Conservation (phyloP, 2,888 invertebrate species). For the Clitarchus hookeri region DNA sequence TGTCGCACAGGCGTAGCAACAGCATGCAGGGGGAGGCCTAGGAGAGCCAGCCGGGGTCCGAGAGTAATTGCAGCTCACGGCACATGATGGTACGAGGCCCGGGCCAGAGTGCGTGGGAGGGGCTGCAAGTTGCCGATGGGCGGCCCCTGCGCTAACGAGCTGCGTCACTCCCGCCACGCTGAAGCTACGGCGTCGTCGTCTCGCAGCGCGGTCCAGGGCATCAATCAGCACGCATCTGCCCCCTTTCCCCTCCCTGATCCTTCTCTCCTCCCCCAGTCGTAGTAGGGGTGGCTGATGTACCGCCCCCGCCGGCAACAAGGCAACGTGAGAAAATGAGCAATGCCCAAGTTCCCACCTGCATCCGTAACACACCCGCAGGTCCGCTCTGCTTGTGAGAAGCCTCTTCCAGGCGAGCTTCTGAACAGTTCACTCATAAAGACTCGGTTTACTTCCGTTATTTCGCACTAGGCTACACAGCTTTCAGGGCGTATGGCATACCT, state of each 20-base stretch:
- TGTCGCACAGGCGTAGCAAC: too few relatives aligned
- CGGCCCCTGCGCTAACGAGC: too few relatives aligned
- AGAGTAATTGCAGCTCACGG: background rate
- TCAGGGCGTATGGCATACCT: too few relatives aligned
- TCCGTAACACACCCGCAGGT: too few relatives aligned
- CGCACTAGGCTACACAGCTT: too few relatives aligned
- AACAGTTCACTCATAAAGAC: background rate
- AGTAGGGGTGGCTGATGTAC: background rate
- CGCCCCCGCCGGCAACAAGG: background rate
- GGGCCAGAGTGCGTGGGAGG: background rate
- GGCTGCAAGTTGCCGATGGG: background rate
- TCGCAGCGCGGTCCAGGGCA: background rate
- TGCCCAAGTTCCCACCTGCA: background rate
- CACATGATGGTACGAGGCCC: background rate
- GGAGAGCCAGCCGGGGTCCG: background rate
- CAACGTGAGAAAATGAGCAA: background rate
- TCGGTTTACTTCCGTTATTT: background rate
- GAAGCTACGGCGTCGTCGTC: background rate
- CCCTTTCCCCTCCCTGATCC: background rate
- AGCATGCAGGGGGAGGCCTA: too few relatives aligned
- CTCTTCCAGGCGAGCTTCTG: background rate
- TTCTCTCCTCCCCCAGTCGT: too few relatives aligned
- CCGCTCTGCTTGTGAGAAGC: background rate
- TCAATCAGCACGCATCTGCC: background rate
- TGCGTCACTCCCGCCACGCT: background rate